Base-by-base conservation (phyloP, 1,140 invertebrate species). In the Heterodera schachtii region DNA sequence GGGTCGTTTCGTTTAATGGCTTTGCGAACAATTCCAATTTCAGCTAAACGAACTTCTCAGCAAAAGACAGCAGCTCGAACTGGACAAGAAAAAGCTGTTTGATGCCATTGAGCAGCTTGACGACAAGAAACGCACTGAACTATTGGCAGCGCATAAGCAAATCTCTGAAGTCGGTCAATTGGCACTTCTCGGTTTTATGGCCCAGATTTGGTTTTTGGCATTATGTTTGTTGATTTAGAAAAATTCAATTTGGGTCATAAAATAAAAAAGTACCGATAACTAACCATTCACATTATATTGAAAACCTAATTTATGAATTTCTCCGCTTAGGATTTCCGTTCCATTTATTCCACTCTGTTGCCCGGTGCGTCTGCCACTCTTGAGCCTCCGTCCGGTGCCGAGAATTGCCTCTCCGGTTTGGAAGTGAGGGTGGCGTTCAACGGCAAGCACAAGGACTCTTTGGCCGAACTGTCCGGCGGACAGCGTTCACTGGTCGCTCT, bases 391-490 rank as follows among this genome's bases (percentile, higher is more conserved):
- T 93, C 93, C 69, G 93, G 93, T 6, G 49, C 71, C 16, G 47
- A 81, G n/a, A 80, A 75, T 31, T 83, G 81, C 16, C 82, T 83
- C 19, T 41, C 66, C 31, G 82, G 82, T 11, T 75, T 83, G 19
- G 82, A 83, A 73, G 82, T 83, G n/a, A 81, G 43, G 19, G 75
- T 98, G 31, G 94, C 94, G 1, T 96, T 99, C 91, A 96, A 96
- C 85, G 93, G 93, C 75, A 92, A 95, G 0, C 98, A 96, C 95
- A 99, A 99, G 91, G 96, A 99, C 83, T 96, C 94, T 13, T 92
- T 99, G 46, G 93, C 93, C 78, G 97, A 99, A 92, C 92, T 99
- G 73, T 98, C 95, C 80, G 97, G 97, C 78, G 97, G 89, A 16
- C 89, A 90, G 77, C 92, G 92, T 73, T 99, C 97, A 3, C 92